A percentile compares a stretch with the other conserved stretches of the same genome.
Evolutionary conservation across 2,113 vertebrate species (phyloP).

Genomic region (Anolis sagrei): DNA sequence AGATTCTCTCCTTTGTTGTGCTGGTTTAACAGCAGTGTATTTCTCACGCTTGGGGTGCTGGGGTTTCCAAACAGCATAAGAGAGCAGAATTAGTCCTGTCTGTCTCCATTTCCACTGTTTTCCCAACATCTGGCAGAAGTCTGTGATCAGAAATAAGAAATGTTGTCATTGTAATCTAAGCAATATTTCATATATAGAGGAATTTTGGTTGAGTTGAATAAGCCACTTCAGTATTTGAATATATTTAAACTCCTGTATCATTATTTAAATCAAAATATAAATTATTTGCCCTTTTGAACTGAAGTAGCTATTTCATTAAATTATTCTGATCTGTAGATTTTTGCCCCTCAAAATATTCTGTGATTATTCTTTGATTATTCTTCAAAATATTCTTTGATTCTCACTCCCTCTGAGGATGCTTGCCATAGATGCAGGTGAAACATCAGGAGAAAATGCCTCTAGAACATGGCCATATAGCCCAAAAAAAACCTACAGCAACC

Average conservation of each 20-base stretch:
- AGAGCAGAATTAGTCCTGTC: slow-evolving; percentile 34
- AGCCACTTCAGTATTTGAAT: neutral
- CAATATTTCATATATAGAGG: slow-evolving; percentile 14
- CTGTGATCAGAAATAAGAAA: slow-evolving; percentile 34
- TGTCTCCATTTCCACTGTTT: slow-evolving; percentile 21
- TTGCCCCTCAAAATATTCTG: slow-evolving; percentile 14
- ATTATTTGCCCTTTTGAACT: slow-evolving; percentile 26
- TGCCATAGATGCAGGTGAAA: no score
- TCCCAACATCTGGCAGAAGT: slow-evolving; percentile 17
- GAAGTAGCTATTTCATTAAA: slow-evolving; percentile 26
- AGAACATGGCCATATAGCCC: no score
- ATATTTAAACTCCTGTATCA: slow-evolving; percentile 32
- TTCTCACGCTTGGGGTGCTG: neutral
- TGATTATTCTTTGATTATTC: slow-evolving; percentile 32
- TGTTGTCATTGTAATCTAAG: slow-evolving; percentile 10
- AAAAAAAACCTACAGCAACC: no score
- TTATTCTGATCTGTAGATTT: neutral
- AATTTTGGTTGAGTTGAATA: neutral
- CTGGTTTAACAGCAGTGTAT: neutral
- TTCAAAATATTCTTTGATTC: no score
- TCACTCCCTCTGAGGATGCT: no score
- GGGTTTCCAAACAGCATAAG: slow-evolving; percentile 21
- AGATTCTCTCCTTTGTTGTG: neutral
- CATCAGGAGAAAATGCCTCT: no score
- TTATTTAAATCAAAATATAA: slow-evolving; percentile 16